Evolutionary conservation across 2,888 invertebrate species (phyloP), one percentile per base, ranked within the genome.

Genomic region (Cryptophagus acutangulus): DNA sequence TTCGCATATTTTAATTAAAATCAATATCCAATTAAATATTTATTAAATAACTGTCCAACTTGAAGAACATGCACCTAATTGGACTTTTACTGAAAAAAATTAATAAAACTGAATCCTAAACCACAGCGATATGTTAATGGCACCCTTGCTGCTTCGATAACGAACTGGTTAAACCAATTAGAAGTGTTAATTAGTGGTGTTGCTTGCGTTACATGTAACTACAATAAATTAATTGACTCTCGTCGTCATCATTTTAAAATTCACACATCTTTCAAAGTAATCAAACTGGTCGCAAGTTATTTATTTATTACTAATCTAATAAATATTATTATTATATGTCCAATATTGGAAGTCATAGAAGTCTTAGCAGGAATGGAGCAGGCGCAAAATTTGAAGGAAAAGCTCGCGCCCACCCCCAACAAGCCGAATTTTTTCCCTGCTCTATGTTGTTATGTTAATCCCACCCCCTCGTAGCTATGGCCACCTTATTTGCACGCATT

Each of bases 361-460:
- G n/a, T n/a, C n/a, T n/a, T n/a, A n/a, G n/a, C n/a, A n/a, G n/a
- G n/a, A n/a, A n/a, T n/a, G n/a, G n/a, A n/a, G n/a, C n/a, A n/a
- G n/a, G n/a, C n/a, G n/a, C n/a, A n/a, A n/a, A n/a, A n/a, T n/a
- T n/a, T n/a, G n/a, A n/a, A n/a, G n/a, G n/a, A n/a, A n/a, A n/a
- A n/a, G n/a, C n/a, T n/a, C n/a, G n/a, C n/a, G n/a, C n/a, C n/a
- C 26, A 20, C 20, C 20, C 20, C 20, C 20, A 20, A 20, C 10
- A 26, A 26, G 9, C 12, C 26, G n/a, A n/a, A n/a, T n/a, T n/a
- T n/a, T n/a, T n/a, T n/a, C 15, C 31, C 31, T 16, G 2, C 8
- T 29, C 16, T 31, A 31, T 31, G 31, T 31, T 31, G 16, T 15
- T 31, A 31, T 31, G 31, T 31, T 31, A 31, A 31, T 31, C 31